Percentiles rank a stretch among this genome's conserved stretches.
phyloP scores from a whole-genome alignment of 2,797 vertebrate genomes.

The Propithecus deckenii region DNA sequence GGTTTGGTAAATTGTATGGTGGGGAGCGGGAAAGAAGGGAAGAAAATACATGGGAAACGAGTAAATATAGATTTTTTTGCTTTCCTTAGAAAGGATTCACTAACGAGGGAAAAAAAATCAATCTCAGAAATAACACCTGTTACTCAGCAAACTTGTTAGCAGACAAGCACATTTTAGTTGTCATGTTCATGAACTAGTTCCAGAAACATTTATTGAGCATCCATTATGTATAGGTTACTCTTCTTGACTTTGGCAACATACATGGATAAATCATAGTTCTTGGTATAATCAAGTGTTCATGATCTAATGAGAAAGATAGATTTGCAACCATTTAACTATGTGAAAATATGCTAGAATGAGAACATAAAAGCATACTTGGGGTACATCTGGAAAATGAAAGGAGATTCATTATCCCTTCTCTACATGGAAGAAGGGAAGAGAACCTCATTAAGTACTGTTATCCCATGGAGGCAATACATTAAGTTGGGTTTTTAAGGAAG shows the following conservation, averaged over 20 bases:
- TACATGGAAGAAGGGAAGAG: accelerated
- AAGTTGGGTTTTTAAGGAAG: not conserved
- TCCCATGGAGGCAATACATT: accelerated
- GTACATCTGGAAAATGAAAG: not conserved
- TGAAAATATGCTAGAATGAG: not conserved
- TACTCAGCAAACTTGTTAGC: not conserved
- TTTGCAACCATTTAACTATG: not conserved
- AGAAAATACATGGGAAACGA: not conserved
- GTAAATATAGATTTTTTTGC: not conserved
- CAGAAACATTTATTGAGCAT: not conserved
- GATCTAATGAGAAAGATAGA: not conserved
- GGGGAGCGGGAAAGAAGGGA: not conserved
- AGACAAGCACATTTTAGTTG: not conserved
- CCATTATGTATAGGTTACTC: not conserved
- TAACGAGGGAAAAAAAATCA: not conserved
- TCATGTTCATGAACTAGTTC: not conserved
- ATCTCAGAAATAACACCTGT: not conserved
- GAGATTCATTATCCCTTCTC: not conserved
- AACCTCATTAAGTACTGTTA: not conserved
- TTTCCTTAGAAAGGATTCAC: not conserved
- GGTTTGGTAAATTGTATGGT: not conserved
- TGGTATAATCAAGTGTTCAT: not conserved
- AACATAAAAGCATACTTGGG: not conserved
- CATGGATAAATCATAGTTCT: not conserved
- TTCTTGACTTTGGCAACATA: not conserved